phyloP scores from a whole-genome alignment of 2,113 vertebrate species.

The Paramisgurnus dabryanus region DNA sequence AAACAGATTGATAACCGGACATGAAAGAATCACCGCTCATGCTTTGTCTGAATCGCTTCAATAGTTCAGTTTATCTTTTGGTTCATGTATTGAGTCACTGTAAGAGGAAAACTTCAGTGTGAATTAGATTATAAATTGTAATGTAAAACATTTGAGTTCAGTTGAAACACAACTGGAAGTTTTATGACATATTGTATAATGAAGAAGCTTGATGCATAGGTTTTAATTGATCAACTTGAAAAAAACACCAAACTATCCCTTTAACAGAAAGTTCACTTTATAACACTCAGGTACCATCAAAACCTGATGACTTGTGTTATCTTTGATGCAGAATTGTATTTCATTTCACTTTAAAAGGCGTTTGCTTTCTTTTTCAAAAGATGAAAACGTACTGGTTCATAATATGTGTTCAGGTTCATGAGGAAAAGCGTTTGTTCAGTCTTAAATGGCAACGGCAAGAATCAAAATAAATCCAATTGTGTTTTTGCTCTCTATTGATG shows the following conservation, averaged over 20 bases:
- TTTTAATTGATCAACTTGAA: not conserved
- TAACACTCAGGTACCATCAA: constrained; percentile 17
- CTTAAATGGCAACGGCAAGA: no score
- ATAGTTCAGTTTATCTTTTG: no score
- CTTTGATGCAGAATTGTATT: not conserved
- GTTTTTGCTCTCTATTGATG: not conserved
- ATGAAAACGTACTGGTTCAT: not conserved
- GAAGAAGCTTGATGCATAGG: not conserved
- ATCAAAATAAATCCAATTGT: no score
- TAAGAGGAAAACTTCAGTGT: no score
- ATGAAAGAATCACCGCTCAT: no score
- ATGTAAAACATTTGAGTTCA: no score
- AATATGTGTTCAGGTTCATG: not conserved
- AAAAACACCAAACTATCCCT: not conserved
- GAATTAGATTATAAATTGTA: no score
- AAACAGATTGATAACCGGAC: no score
- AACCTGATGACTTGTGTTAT: not conserved
- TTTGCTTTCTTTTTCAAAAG: not conserved
- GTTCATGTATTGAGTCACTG: no score
- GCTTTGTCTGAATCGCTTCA: no score
- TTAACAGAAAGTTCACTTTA: constrained; percentile 1
- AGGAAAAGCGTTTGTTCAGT: not conserved
- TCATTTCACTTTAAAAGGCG: not conserved
- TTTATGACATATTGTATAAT: no score
- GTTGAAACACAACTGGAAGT: no score